phyloP scores from a whole-genome alignment of 2,797 vertebrate species.

The Liparis tanakae region DNA sequence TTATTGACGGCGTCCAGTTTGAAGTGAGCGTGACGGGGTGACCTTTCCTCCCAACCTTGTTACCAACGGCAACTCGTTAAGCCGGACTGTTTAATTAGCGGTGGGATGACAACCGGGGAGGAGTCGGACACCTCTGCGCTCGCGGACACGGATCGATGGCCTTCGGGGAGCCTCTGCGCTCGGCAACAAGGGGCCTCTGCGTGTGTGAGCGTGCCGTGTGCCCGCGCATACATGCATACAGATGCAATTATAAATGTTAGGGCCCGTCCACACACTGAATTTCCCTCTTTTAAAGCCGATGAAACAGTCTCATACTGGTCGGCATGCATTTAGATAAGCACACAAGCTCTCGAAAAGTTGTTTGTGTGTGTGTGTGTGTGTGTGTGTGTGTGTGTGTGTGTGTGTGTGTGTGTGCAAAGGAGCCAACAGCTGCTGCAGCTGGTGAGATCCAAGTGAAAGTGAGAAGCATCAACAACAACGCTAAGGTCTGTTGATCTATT shows the following conservation, averaged over 20 bases:
- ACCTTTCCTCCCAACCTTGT: conserved; percentile 77
- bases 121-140: conserved; percentile 55
- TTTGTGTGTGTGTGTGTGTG: no score
- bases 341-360: conserved; percentile 9
- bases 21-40: conserved; percentile 55
- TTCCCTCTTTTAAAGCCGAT: conserved; percentile 55
- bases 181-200: conserved; percentile 49
- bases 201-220: neutral
- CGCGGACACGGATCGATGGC: conserved; percentile 73
- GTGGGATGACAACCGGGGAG: conserved; percentile 65
- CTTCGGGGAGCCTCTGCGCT: conserved; percentile 62
- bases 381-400: conserved; percentile 35
- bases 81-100: conserved; percentile 77
- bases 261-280: conserved; percentile 14
- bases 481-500: conserved; percentile 79
- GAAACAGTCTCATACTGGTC: conserved; percentile 29
- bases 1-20: conserved; percentile 63
- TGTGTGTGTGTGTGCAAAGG: conserved; percentile 35
- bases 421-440: conserved; percentile 60
- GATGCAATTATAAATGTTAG: neutral
- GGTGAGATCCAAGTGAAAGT: conserved; percentile 70
- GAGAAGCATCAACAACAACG: conserved; percentile 59
- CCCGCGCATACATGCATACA: conserved; percentile 20
- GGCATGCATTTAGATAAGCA: conserved; percentile 25
- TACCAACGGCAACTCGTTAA: conserved; percentile 71